These are phyloP conservation scores for Theocolax elegans DNA, from an alignment of 1,140 invertebrate genomes.

Conservation along the genomic window DNA sequence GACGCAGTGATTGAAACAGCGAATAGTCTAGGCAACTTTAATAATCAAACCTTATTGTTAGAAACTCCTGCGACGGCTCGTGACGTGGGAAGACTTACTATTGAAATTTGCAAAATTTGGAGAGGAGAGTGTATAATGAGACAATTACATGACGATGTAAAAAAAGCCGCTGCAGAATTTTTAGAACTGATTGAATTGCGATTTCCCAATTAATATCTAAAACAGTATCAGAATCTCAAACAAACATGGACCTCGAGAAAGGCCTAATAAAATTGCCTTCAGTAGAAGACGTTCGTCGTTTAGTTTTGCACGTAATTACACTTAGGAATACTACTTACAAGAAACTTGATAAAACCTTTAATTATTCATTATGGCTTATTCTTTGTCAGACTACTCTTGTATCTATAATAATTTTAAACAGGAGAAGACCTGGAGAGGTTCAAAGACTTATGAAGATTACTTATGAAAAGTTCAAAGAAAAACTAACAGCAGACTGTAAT, in stretches of 20 bases:
- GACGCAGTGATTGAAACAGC: not conserved
- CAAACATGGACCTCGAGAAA: not conserved
- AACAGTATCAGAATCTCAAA: not conserved
- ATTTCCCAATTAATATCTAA: constrained; percentile 2
- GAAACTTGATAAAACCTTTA: not conserved
- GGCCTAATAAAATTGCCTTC: not conserved
- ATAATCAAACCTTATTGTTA: not conserved
- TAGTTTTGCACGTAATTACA: not conserved
- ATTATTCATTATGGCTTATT: not conserved
- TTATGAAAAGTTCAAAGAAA: not conserved
- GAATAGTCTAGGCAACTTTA: not conserved
- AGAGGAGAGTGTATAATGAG: not conserved
- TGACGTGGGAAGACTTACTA: not conserved
- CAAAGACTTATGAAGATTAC: not conserved
- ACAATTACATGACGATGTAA: not conserved
- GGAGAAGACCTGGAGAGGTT: not conserved
- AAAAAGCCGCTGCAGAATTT: not conserved
- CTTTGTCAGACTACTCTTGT: not conserved
- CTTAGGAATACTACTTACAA: not conserved
- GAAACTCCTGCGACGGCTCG: not conserved
- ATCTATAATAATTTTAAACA: not conserved
- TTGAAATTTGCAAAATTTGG: not conserved
- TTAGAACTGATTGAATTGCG: not conserved
- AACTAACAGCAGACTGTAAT: not conserved
- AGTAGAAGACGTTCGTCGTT: not conserved